Evolutionary conservation across 37 sponge, comb jelly and placozoan genomes (phyloP), one percentile per base, ranked within the genome.

Genomic region (Crambe crambe): DNA sequence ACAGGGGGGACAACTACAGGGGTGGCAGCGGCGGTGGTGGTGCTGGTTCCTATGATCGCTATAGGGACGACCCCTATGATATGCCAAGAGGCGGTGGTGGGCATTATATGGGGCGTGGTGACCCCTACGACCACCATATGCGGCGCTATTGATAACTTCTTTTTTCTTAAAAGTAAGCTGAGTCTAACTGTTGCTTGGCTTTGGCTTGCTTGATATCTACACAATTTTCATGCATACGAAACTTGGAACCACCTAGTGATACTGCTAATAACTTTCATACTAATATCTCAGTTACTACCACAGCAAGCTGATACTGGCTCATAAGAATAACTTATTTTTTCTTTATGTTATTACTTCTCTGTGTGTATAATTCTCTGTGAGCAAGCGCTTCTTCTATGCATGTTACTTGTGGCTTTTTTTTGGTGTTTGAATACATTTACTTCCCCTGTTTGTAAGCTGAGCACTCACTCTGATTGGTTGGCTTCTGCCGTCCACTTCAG

Each of bases 391-490:
- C 10, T n/a, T n/a, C n/a, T n/a, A n/a, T n/a, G n/a, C n/a, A n/a
- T n/a, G n/a, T n/a, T n/a, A n/a, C n/a, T n/a, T n/a, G n/a, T n/a
- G n/a, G n/a, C n/a, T n/a, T n/a, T n/a, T n/a, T n/a, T n/a, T n/a
- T n/a, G n/a, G n/a, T n/a, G n/a, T n/a, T n/a, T n/a, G n/a, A n/a
- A n/a, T n/a, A n/a, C n/a, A n/a, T n/a, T n/a, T n/a, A n/a, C n/a
- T n/a, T n/a, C n/a, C n/a, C n/a, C n/a, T n/a, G n/a, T n/a, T n/a
- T n/a, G n/a, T n/a, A n/a, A n/a, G n/a, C 59, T 71, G 4, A 38
- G 29, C 15, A 83, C 88, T 83, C 27, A 92, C 92, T 62, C 74
- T 71, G 44, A 87, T 76, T 29, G 68, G 35, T n/a, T 35, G 3
- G 30, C 58, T 37, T 42, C 78, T 74, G 4, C 79, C 79, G 9